These are phyloP conservation scores for Podabrus alpinus DNA, from an alignment of 2,888 invertebrate species.

Conservation along the genomic window DNA sequence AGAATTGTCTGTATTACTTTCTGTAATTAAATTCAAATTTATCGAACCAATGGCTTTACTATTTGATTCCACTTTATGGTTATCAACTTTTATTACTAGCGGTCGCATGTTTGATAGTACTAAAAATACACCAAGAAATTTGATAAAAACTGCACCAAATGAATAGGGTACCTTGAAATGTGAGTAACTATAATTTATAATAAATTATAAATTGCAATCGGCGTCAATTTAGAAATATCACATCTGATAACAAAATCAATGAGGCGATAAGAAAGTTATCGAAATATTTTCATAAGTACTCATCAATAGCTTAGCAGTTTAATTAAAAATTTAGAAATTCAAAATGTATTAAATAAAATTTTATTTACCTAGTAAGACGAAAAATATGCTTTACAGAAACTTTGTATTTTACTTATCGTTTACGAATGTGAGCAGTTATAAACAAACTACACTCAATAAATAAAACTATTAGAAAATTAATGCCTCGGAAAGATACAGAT, in stretches of 20 bases:
- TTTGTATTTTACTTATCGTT: no score
- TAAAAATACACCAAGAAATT: neutral
- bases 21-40: neutral
- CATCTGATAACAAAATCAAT: neutral
- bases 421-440: no score
- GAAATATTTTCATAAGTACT: neutral
- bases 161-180: neutral
- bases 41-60: slow-evolving; percentile 8
- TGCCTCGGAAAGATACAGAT: neutral
- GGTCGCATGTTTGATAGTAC: neutral
- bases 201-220: neutral
- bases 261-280: neutral
- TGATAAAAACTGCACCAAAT: neutral
- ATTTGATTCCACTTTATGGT: neutral
- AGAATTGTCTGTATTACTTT: neutral
- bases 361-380: neutral
- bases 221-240: neutral
- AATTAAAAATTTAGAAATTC: neutral
- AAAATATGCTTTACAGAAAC: no score
- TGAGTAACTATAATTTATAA: neutral
- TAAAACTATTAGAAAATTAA: neutral
- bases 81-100: slow-evolving; percentile 3
- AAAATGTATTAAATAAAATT: neutral
- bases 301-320: neutral
- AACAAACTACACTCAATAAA: no score